Conservation (phyloP, 2,113 vertebrate genomes). For the Oncorhynchus mykiss region DNA sequence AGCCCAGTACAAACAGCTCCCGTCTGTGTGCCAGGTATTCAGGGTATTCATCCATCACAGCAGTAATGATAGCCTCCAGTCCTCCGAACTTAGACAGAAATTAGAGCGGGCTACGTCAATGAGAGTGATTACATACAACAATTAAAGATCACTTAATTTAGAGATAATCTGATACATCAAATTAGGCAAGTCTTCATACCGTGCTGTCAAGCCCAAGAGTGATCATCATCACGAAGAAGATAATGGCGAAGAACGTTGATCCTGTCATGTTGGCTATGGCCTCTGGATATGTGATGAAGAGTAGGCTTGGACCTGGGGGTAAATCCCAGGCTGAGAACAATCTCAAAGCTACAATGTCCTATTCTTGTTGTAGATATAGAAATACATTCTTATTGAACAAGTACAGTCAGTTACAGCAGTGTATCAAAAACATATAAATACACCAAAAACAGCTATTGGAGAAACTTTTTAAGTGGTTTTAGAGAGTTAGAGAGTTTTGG, state of each 20-base stretch:
- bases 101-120: not conserved
- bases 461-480: too few relatives aligned
- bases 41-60: conserved; percentile 88
- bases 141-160: not conserved
- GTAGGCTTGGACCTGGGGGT: conserved; percentile 84
- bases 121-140: not conserved
- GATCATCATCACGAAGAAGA: conserved; percentile 94
- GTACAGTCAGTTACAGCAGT: too few relatives aligned
- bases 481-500: not conserved
- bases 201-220: conserved; percentile 91
- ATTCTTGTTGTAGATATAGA: not conserved
- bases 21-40: conserved; percentile 77
- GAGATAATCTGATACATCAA: not conserved
- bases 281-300: conserved; percentile 93
- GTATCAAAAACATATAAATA: too few relatives aligned
- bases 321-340: too few relatives aligned
- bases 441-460: too few relatives aligned
- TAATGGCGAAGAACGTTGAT: conserved; percentile 88
- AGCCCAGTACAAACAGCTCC: conserved; percentile 83
- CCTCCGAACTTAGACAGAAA: conserved; percentile 82
- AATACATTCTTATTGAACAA: not conserved
- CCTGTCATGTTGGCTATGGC: conserved; percentile 91
- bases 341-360: too few relatives aligned
- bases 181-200: conserved; percentile 60
- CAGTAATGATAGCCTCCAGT: conserved; percentile 87